These are phyloP conservation scores for Chiropotes sagulatus DNA, from an alignment of 2,797 vertebrate species.

Conservation along the genomic window DNA sequence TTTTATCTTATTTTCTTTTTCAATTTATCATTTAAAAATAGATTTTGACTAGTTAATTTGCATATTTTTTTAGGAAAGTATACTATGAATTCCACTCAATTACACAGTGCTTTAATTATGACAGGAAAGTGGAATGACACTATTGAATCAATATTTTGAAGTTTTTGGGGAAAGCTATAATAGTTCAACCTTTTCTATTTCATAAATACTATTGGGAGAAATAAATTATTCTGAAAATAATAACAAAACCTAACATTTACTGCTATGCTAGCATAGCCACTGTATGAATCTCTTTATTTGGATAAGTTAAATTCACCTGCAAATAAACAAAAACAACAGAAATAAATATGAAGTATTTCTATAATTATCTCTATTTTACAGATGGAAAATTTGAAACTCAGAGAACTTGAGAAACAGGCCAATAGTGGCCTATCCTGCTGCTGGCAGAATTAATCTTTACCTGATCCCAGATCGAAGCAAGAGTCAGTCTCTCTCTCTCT, in stretches of 20 bases:
- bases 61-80: not conserved
- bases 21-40: constrained; percentile 26
- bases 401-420: not conserved
- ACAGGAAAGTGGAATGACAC: not conserved
- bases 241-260: not conserved
- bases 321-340: not conserved
- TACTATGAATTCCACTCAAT: not conserved
- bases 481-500: not conserved
- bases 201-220: not conserved
- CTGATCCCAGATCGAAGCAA: not conserved
- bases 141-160: not conserved
- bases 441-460: not conserved
- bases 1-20: constrained; percentile 11
- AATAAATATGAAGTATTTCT: not conserved
- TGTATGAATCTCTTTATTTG: not conserved
- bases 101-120: not conserved
- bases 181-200: not conserved
- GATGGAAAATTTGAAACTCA: not conserved
- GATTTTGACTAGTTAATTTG: not conserved
- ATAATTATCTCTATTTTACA: not conserved
- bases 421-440: not conserved
- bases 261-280: not conserved
- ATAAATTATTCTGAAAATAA: not conserved
- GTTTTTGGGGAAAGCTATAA: not conserved
- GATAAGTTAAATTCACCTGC: not conserved